These are phyloP conservation scores for Eubasilissa regina DNA, from an alignment of 1,140 invertebrate species.

Conservation along the genomic window DNA sequence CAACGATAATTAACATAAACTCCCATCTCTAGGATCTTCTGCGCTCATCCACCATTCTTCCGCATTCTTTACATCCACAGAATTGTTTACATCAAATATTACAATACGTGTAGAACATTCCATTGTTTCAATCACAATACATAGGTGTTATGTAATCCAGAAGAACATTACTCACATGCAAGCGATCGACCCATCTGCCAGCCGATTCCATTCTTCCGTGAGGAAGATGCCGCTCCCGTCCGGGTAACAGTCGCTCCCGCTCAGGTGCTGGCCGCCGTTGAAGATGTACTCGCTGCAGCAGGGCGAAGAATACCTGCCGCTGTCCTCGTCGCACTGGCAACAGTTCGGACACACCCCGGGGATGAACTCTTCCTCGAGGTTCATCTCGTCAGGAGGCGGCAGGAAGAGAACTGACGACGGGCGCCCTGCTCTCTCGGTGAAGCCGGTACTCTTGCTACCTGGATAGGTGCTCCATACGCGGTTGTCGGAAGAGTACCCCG, in stretches of 20 bases:
- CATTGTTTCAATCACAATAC: conserved; percentile 21
- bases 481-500: conserved; percentile 26
- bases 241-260: conserved; percentile 61
- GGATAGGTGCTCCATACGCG: conserved; percentile 44
- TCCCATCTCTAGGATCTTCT: not conserved
- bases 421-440: conserved; percentile 60
- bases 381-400: conserved; percentile 58
- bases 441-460: conserved; percentile 31
- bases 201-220: conserved; percentile 46
- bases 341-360: conserved; percentile 57
- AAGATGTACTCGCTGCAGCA: conserved; percentile 71
- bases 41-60: not conserved
- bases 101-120: not conserved
- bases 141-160: not conserved
- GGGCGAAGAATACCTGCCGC: conserved; percentile 68
- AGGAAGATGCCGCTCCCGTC: conserved; percentile 37
- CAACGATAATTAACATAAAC: not conserved
- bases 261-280: conserved; percentile 70
- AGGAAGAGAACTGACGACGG: conserved; percentile 63
- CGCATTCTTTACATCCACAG: not conserved
- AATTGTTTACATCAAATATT: not conserved
- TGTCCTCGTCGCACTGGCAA: conserved; percentile 64
- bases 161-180: conserved; percentile 46
- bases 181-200: conserved; percentile 32
- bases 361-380: conserved; percentile 4